These are phyloP conservation scores for Sphinx pinastri DNA, from an alignment of 2,888 invertebrate genomes.

Conservation along the genomic window DNA sequence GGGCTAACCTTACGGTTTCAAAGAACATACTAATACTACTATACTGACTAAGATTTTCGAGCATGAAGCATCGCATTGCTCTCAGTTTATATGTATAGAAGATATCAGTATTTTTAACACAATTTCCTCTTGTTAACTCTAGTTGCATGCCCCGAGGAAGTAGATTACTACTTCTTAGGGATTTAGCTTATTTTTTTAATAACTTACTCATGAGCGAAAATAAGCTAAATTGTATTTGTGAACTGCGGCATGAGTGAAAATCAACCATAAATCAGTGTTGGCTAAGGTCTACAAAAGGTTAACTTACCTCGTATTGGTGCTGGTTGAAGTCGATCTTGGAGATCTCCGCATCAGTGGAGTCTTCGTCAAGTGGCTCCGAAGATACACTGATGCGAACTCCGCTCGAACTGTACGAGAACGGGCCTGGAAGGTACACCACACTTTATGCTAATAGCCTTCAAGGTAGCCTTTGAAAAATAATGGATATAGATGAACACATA, in stretches of 20 bases:
- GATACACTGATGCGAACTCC: slow-evolving; percentile 84
- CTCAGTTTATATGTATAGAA: too few species aligned
- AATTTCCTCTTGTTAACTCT: too few species aligned
- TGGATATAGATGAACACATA: not conserved
- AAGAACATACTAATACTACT: too few species aligned
- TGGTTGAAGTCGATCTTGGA: slow-evolving; percentile 90
- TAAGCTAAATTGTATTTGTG: too few species aligned
- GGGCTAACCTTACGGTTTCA: too few species aligned
- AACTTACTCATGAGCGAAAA: too few species aligned
- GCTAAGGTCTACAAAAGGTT: not conserved
- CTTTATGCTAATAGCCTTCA: not conserved
- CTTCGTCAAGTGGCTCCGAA: slow-evolving; percentile 85
- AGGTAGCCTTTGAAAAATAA: not conserved
- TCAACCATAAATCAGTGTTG: not conserved
- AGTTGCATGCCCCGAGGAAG: too few species aligned
- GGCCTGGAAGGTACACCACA: slow-evolving; percentile 58
- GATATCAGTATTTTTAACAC: too few species aligned
- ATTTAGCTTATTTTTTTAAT: too few species aligned
- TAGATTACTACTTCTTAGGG: too few species aligned
- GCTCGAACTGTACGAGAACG: slow-evolving; percentile 79
- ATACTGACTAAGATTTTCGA: too few species aligned
- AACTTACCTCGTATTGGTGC: slow-evolving; percentile 73
- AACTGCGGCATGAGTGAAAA: not conserved
- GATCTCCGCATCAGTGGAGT: slow-evolving; percentile 89
- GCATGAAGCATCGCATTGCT: too few species aligned